Conservation (phyloP, 2,113 vertebrate species). For the Actinemys pallida region DNA sequence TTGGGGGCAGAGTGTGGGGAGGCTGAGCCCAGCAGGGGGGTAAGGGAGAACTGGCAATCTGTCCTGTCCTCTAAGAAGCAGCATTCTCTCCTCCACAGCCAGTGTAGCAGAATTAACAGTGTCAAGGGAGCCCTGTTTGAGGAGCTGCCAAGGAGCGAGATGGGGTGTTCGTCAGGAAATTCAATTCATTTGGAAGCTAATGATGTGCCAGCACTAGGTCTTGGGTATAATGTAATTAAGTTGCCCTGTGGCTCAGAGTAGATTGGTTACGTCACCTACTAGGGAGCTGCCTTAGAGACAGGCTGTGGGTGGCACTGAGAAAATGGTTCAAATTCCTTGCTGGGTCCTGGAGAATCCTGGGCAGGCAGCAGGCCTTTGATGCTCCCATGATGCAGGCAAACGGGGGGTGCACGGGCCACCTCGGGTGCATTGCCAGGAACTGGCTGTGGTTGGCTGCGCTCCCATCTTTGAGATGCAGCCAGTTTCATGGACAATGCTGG, state of each 20-base stretch:
- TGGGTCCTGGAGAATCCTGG: neutral
- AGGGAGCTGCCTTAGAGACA: neutral
- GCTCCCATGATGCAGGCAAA: neutral
- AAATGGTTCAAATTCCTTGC: neutral
- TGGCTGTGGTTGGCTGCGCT: neutral
- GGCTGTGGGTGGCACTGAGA: neutral
- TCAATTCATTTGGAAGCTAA: constrained; percentile 64
- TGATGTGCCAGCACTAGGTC: constrained; percentile 50
- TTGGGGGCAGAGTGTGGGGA: neutral
- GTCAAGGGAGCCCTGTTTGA: constrained; percentile 39
- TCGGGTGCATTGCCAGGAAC: neutral
- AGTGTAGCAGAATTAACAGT: neutral
- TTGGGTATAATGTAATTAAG: constrained; percentile 65
- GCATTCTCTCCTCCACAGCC: neutral
- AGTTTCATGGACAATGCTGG: no score
- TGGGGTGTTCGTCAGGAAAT: constrained; percentile 68
- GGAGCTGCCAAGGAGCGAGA: constrained; percentile 55
- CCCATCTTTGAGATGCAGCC: no score
- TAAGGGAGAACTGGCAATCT: neutral
- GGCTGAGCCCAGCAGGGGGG: neutral
- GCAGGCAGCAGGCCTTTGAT: neutral
- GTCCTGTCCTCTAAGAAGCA: neutral
- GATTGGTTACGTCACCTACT: constrained; percentile 22
- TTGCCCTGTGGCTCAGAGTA: constrained; percentile 6
- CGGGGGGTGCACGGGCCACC: neutral